Evolutionary conservation across 2,888 invertebrate genomes (phyloP).

Genomic region (Dexiosoma caninum): DNA sequence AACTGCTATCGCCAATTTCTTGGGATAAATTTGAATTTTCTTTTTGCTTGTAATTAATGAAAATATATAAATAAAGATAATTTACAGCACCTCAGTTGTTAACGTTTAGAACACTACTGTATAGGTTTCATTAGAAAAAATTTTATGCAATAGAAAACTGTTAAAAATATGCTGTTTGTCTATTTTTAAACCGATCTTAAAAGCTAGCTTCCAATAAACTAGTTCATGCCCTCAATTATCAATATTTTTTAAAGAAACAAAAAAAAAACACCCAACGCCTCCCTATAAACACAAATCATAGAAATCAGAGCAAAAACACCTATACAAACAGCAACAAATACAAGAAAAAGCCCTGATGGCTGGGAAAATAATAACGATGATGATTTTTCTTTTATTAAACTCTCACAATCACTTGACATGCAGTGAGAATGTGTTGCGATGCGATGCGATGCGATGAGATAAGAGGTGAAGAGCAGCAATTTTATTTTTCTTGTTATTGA

Average conservation of each 20-base stretch:
- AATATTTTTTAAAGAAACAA: background rate
- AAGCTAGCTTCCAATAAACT: conserved; percentile 34
- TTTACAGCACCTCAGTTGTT: too few species aligned
- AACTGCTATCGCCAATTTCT: too few species aligned
- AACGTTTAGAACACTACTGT: too few species aligned
- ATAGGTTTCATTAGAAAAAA: background rate
- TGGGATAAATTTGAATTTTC: too few species aligned
- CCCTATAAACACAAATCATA: conserved; percentile 18
- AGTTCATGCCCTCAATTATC: conserved; percentile 33
- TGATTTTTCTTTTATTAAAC: conserved; percentile 10
- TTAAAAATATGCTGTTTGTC: background rate
- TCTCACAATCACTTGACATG: background rate
- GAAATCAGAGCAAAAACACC: conserved; percentile 43
- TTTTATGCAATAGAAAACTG: background rate
- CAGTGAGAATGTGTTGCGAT: background rate
- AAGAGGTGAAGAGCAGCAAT: background rate
- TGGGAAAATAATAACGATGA: conserved; percentile 50
- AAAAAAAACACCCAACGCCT: conserved; percentile 18
- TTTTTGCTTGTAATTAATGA: too few species aligned
- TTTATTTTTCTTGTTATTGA: conserved; percentile 36
- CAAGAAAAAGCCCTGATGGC: conserved; percentile 27
- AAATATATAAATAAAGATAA: too few species aligned
- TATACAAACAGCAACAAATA: conserved; percentile 14
- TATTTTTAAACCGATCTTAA: conserved; percentile 19
- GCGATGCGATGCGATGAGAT: background rate